A percentile compares a stretch with the other conserved stretches of the same genome.
These are phyloP conservation scores for Zele albiditarsus DNA, from an alignment of 2,888 invertebrate genomes.

Conservation along the genomic window DNA sequence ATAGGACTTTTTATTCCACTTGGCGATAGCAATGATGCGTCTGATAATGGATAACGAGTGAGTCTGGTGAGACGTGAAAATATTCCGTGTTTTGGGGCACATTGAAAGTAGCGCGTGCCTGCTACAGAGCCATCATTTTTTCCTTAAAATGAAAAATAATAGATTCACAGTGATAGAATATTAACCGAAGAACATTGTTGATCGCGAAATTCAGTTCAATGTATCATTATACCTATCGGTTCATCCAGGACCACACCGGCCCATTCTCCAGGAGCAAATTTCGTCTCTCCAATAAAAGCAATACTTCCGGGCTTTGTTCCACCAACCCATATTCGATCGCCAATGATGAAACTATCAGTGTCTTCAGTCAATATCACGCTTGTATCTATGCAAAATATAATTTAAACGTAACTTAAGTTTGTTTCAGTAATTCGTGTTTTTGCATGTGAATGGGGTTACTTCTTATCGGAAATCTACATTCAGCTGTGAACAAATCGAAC, in stretches of 20 bases:
- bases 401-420: constrained; percentile 28
- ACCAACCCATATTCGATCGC: constrained; percentile 95
- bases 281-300: constrained; percentile 94
- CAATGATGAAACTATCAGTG: constrained; percentile 96
- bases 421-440: too few species aligned
- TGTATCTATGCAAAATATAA: constrained; percentile 79
- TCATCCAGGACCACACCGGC: constrained; percentile 97
- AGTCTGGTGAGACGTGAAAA: constrained; percentile 92
- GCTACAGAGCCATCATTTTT: constrained; percentile 98
- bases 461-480: too few species aligned
- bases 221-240: constrained; percentile 82
- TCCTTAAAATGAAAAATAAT: constrained; percentile 76
- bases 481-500: too few species aligned
- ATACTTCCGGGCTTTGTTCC: constrained; percentile 93
- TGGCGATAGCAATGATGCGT: constrained; percentile 73
- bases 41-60: constrained; percentile 81
- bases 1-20: constrained; percentile 56
- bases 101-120: constrained; percentile 94
- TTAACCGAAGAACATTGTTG: not conserved
- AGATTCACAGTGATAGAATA: not conserved
- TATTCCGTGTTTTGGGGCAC: constrained; percentile 93
- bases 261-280: constrained; percentile 99
- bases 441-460: too few species aligned
- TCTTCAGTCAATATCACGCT: constrained; percentile 89
- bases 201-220: not conserved